Evolutionary conservation across 2,888 invertebrate genomes (phyloP), one percentile per base, ranked within the genome.

Genomic region (Metellina segmentata): DNA sequence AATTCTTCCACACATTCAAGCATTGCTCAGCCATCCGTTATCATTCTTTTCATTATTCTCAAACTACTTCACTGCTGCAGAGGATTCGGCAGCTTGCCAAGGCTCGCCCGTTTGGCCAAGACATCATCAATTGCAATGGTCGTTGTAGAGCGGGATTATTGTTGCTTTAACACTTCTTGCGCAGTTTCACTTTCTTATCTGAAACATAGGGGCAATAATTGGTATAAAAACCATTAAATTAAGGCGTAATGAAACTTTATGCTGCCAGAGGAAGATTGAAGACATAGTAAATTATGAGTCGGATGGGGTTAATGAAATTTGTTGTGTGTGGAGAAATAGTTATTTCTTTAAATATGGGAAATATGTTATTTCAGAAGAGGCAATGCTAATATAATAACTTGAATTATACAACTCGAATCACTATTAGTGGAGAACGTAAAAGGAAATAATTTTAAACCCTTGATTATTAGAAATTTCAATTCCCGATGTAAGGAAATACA

Each of bases 61-160:
- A 70, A 85, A 77, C 19, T 69, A 69, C 75, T 53, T 51, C 51
- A 75, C 61, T 49, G 61, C 48, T 75, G 52, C 8, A n/a, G 52
- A 61, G 69, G 61, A 85, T 85, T 85, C 77, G 85, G 85, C 85
- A 85, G 53, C 19, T 19, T 77, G 85, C 85, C 85, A 85, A 77
- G 77, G n/a, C 20, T n/a, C 77, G 77, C 16, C 51, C 48, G n/a
- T 7, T 74, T 53, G 13, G 52, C 13, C 70, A 70, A 19, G 53
- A 34, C 53, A 52, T 53, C 83, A 83, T 83, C 53, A 83, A 83
- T 83, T 83, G 51, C 52, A n/a, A 48, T 51, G 72, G 72, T 72
- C 70, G 53, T 83, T 79, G 79, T 53, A 53, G 51, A 34, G 79
- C 19, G 7, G 34, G 16, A 48, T 53, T 34, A 79, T 79, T 83